Evolutionary conservation across 2,888 invertebrate species (phyloP).

Genomic region (Caenorhabditis sp.): DNA sequence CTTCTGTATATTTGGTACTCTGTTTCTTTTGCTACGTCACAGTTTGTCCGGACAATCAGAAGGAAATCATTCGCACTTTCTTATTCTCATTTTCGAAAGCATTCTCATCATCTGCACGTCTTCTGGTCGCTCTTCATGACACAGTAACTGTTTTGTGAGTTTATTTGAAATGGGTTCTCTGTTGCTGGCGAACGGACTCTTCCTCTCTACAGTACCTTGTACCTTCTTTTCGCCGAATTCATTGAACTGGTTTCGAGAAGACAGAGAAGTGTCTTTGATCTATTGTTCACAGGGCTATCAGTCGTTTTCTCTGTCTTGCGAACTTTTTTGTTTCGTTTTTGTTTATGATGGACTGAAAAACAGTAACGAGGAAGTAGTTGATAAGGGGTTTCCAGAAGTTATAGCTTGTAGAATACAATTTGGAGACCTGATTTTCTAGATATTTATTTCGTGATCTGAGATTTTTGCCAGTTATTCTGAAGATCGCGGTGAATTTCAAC

Average conservation of each 20-base stretch:
- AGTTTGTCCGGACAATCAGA: constrained; percentile 5
- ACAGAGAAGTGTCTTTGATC: constrained; percentile 6
- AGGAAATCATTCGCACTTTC: not conserved
- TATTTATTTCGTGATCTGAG: too few species aligned
- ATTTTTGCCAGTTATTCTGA: too few species aligned
- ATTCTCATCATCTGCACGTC: constrained; percentile 4
- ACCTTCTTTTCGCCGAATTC: constrained; percentile 46
- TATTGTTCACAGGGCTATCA: constrained; percentile 40
- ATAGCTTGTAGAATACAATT: too few species aligned
- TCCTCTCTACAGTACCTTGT: constrained; percentile 31
- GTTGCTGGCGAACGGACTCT: not conserved
- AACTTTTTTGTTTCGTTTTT: constrained; percentile 26
- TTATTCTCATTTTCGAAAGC: not conserved
- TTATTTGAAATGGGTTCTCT: constrained; percentile 4
- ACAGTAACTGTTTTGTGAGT: constrained; percentile 17
- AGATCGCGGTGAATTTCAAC: too few species aligned
- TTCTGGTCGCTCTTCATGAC: not conserved
- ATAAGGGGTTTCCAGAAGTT: not conserved
- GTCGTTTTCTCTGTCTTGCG: constrained; percentile 7
- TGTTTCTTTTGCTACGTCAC: constrained; percentile 14
- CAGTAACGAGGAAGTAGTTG: not conserved
- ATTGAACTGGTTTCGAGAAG: constrained; percentile 24
- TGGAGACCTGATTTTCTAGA: too few species aligned
- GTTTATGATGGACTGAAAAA: not conserved
- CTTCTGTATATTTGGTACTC: not conserved